These are phyloP conservation scores for Nannoperca obscura DNA, from an alignment of 2,797 vertebrate genomes.

Conservation along the genomic window DNA sequence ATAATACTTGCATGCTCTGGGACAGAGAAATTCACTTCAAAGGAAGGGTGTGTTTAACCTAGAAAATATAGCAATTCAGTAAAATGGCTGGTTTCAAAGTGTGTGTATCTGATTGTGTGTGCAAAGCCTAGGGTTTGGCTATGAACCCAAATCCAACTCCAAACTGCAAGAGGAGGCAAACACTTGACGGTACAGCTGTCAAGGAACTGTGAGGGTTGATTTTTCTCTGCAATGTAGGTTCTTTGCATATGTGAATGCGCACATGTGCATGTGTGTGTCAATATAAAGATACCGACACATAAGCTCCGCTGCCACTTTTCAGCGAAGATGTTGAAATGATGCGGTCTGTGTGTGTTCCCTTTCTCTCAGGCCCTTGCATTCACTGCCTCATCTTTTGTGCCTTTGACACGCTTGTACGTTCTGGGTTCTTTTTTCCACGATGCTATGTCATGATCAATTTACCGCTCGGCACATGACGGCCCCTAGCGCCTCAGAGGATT, in stretches of 20 bases:
- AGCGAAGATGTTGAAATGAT: constrained; percentile 58
- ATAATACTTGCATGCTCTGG: constrained; percentile 72
- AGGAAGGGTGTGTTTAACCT: constrained; percentile 72
- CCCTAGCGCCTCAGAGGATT: constrained; percentile 80
- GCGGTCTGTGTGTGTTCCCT: constrained; percentile 76
- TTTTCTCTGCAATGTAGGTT: background rate
- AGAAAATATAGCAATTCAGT: constrained; percentile 70
- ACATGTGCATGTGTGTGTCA: constrained; percentile 21
- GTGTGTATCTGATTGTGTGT: constrained; percentile 48
- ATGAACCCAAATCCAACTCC: constrained; percentile 22
- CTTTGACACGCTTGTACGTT: constrained; percentile 80
- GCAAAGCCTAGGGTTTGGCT: constrained; percentile 18
- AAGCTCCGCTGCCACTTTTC: constrained; percentile 52
- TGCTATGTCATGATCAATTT: constrained; percentile 85
- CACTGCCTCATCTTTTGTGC: constrained; percentile 76
- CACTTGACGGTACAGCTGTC: background rate
- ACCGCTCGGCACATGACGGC: constrained; percentile 83
- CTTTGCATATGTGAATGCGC: background rate
- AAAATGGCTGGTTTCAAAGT: constrained; percentile 54
- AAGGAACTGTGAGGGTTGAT: background rate
- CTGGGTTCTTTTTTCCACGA: constrained; percentile 67
- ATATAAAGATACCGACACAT: constrained; percentile 51
- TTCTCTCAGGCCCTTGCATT: constrained; percentile 67
- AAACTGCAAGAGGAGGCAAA: constrained; percentile 1
- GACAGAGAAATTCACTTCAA: constrained; percentile 70